Evolutionary conservation across 2,797 vertebrate species (phyloP).

Genomic region (Silurus aristotelis): DNA sequence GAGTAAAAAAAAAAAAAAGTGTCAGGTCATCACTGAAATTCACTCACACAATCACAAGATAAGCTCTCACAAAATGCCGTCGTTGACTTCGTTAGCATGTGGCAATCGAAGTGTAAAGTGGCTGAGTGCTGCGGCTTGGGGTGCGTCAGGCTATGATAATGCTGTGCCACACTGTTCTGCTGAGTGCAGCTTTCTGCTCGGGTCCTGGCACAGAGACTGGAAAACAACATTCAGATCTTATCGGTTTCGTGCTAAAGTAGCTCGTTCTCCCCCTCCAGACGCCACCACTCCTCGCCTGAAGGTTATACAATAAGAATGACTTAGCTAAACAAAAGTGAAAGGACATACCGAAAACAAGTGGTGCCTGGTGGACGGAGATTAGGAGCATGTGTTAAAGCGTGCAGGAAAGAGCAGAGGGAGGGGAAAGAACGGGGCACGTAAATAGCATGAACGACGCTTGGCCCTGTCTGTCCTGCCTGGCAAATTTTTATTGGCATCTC

Average conservation of each 20-base stretch:
- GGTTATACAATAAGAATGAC: slow-evolving; percentile 49
- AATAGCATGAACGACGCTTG: slow-evolving; percentile 20
- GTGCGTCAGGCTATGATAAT: slow-evolving; percentile 43
- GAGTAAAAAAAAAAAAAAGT: slow-evolving; percentile 7
- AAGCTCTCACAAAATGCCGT: slow-evolving; percentile 41
- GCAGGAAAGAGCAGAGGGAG: slow-evolving; percentile 44
- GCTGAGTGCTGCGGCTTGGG: slow-evolving; percentile 32
- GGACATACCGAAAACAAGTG: slow-evolving; percentile 40
- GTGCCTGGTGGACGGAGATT: slow-evolving; percentile 51
- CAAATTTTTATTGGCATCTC: slow-evolving; percentile 26
- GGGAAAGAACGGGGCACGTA: neutral
- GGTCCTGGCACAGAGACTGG: slow-evolving; percentile 39
- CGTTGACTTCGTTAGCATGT: slow-evolving; percentile 44
- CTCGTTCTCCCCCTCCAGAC: slow-evolving; percentile 27
- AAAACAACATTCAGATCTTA: slow-evolving; percentile 53
- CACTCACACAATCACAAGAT: slow-evolving; percentile 20
- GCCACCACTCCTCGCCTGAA: slow-evolving; percentile 20
- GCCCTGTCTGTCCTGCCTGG: slow-evolving; percentile 25
- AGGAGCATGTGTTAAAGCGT: slow-evolving; percentile 52
- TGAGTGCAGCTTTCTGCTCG: slow-evolving; percentile 41
- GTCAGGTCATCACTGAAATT: slow-evolving; percentile 29
- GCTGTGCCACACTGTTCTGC: slow-evolving; percentile 38
- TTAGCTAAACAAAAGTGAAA: slow-evolving; percentile 48
- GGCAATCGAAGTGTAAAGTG: slow-evolving; percentile 45
- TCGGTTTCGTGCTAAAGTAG: slow-evolving; percentile 31